These are phyloP conservation scores for Anabas testudineus DNA, from an alignment of 2,797 vertebrate genomes.

Conservation along the genomic window DNA sequence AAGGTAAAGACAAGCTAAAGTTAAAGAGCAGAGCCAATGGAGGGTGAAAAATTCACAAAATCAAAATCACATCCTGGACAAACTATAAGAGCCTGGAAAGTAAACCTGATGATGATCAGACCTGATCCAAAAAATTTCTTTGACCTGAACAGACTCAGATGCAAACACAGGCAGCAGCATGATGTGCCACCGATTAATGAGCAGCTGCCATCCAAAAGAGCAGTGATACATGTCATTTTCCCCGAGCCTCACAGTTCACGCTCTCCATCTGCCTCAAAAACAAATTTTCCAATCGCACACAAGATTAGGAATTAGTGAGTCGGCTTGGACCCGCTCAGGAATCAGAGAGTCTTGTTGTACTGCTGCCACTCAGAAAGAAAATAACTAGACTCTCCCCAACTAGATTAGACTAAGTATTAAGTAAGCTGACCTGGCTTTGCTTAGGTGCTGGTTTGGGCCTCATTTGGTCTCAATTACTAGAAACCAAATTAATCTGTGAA, in stretches of 20 bases:
- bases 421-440: neutral
- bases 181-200: slow-evolving; percentile 30
- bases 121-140: neutral
- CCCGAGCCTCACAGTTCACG: slow-evolving; percentile 22
- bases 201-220: slow-evolving; percentile 40
- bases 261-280: slow-evolving; percentile 27
- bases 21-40: neutral
- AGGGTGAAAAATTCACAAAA: slow-evolving; percentile 12
- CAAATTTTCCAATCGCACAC: slow-evolving; percentile 5
- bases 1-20: neutral
- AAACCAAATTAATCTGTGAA: neutral
- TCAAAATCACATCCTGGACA: neutral
- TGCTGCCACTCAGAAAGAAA: neutral
- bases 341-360: neutral
- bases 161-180: slow-evolving; percentile 15
- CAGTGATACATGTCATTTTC: slow-evolving; percentile 28
- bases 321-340: neutral
- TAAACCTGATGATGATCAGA: too few species aligned
- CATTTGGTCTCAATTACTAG: neutral
- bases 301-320: slow-evolving; percentile 11
- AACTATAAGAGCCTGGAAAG: neutral
- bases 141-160: neutral
- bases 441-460: neutral
- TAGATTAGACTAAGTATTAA: neutral
- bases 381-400: neutral